These are phyloP conservation scores for Archocentrus centrarchus DNA, from an alignment of 2,113 vertebrate genomes.

Conservation along the genomic window DNA sequence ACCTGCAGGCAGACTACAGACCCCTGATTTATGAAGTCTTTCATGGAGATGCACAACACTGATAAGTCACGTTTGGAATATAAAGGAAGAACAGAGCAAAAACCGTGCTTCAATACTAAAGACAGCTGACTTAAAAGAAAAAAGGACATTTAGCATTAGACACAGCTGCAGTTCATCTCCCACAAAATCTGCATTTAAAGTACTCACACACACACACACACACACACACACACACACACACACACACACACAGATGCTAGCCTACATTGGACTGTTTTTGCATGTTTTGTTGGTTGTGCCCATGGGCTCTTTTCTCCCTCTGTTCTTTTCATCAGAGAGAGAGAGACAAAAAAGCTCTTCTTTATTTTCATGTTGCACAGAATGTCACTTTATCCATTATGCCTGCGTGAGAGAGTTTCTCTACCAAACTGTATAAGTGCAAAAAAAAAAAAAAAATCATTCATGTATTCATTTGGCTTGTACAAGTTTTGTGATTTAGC, in stretches of 20 bases:
- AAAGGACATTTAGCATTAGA: constrained; percentile 32
- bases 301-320: constrained; percentile 60
- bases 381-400: constrained; percentile 47
- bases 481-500: constrained; percentile 16
- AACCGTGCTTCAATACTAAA: constrained; percentile 11
- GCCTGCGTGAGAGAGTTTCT: constrained; percentile 39
- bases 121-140: constrained; percentile 34
- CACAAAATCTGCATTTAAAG: constrained; percentile 27
- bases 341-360: constrained; percentile 2
- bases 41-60: constrained; percentile 54
- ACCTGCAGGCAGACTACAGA: constrained; percentile 58
- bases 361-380: constrained; percentile 54
- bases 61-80: constrained; percentile 53
- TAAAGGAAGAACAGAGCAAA: constrained; percentile 17
- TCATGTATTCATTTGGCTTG: constrained; percentile 11
- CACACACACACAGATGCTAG: constrained; percentile 55
- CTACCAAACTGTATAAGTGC: constrained; percentile 1
- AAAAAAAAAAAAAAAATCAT: neutral
- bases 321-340: constrained; percentile 46
- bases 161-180: constrained; percentile 47
- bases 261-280: constrained; percentile 56
- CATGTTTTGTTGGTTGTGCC: constrained; percentile 69
- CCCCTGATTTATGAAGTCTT: constrained; percentile 66
- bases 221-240: constrained; percentile 13
- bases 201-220: neutral